Evolutionary conservation across 2,113 vertebrate species (phyloP), one percentile per base, ranked within the genome.

Genomic region (Lucifuga dentata): DNA sequence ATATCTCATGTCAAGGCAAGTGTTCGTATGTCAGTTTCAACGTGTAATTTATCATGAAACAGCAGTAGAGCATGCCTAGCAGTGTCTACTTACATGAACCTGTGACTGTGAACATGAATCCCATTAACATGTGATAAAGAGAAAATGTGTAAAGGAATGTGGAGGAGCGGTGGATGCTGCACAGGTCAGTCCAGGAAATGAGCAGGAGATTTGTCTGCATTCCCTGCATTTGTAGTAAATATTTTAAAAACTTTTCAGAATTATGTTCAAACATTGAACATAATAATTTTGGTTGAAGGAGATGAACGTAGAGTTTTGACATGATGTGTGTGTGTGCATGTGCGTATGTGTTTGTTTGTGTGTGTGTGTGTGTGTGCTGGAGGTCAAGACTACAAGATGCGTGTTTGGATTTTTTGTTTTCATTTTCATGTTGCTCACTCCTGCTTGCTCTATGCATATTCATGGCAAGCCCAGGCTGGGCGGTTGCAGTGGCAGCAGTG

Each of bases 381-480:
- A 41, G 15, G 41, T 67, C 49, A 43, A 7, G 8, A 58, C 9
- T 20, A 38, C 51, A 60, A 13, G 3, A 33, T 9, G 29, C 16
- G 32, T 32, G 16, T 55, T 39, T 32, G 20, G 20, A 11, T 57
- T 59, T 46, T 60, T 8, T 66, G 20, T 44, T 15, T 36, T 32
- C 92, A 91, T 95, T 96, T 95, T 95, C 96, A 96, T 95, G 93
- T 94, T 90, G 91, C 92, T 92, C 92, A 93, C 92, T 93, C 91
- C 59, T 52, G 61, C 40, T 45, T 56, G 70, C 49, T 0, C 45
- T 81, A 95, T 98, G 95, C 95, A 97, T 97, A 98, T 97, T 97
- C 97, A 98, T 96, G 95, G 94, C 0, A 48, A 93, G 91, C 89
- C 91, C 86, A 91, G 78, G 58, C 75, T 51, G 40, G 82, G 77